Evolutionary conservation across 2,888 invertebrate genomes (phyloP), one percentile per base, ranked within the genome.

Genomic region (Dusona sp.): DNA sequence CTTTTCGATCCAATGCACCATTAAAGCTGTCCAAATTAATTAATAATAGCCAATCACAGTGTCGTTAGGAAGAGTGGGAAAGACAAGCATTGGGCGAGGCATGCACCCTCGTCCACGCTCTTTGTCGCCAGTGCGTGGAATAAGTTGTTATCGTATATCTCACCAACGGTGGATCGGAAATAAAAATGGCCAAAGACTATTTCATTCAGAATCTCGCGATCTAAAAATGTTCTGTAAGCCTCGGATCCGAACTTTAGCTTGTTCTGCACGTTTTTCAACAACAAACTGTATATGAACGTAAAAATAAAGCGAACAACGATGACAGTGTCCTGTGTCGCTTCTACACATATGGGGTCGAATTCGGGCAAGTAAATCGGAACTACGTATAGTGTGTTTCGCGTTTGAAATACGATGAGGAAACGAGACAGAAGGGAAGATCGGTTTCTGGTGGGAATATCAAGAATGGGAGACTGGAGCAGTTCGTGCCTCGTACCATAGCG

Each of bases 381-480:
- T 42, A 83, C 83, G 45, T n/a, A 84, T 79, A 85, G 81, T 77
- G 83, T 54, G 38, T 61, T 84, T 79, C 64, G 73, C 73, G 65
- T 51, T 73, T 67, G 84, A 48, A 54, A 85, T 79, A 84, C 83
- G 81, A 81, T 16, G 65, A 51, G 74, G 61, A 72, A 88, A 75
- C 70, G 79, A 73, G 72, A 85, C 64, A 51, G 77, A 75, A 72
- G 68, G 68, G 79, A 84, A 74, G 68, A 80, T 85, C 64, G 82
- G 51, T 79, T 77, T 67, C 48, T 68, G 51, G 72, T 79, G 75
- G 64, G 48, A 79, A 83, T 86, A 86, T 79, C 83, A 57, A 57
- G 77, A 48, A 65, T 64, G 78, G 70, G 67, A 86, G 70, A 67
- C 57, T 51, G 73, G 65, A 54, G 80, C 70, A 57, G 73, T 22